phyloP scores from a whole-genome alignment of 2,888 invertebrate species.

The Druceiella hillmani region DNA sequence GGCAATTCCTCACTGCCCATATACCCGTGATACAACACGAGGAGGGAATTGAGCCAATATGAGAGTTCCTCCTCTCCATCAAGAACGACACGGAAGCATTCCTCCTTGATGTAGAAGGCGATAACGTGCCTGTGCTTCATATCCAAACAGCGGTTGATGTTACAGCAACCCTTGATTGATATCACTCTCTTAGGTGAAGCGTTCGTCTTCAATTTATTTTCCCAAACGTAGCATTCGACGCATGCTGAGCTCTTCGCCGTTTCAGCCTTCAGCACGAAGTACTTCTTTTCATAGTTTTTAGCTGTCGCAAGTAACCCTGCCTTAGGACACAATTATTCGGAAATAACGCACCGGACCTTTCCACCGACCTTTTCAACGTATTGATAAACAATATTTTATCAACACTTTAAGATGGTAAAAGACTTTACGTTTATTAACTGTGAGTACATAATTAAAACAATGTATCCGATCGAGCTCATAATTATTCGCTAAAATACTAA shows the following conservation, averaged over 20 bases:
- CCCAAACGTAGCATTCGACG: constrained; percentile 88
- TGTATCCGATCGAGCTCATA: too few relatives aligned
- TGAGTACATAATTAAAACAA: too few relatives aligned
- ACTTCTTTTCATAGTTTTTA: constrained; percentile 89
- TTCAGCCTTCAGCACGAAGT: constrained; percentile 81
- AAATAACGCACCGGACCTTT: too few relatives aligned
- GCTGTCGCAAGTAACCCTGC: constrained; percentile 73
- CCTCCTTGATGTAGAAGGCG: constrained; percentile 83
- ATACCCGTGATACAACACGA: constrained; percentile 68
- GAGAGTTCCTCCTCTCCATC: constrained; percentile 78
- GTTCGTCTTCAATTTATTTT: constrained; percentile 76
- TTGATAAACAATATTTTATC: too few relatives aligned
- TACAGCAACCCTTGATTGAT: constrained; percentile 80
- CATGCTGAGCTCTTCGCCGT: constrained; percentile 68
- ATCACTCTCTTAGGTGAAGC: constrained; percentile 72
- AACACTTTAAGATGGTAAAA: too few relatives aligned
- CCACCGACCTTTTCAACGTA: too few relatives aligned
- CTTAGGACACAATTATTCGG: constrained; percentile 67
- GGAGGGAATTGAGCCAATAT: constrained; percentile 73
- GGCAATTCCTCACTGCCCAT: constrained; percentile 63
- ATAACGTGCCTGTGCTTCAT: constrained; percentile 84
- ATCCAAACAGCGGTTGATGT: constrained; percentile 80
- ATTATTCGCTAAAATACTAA: too few relatives aligned
- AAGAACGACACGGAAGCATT: constrained; percentile 81
- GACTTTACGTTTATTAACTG: too few relatives aligned